Base-by-base conservation (phyloP, 2,113 vertebrate species). In the Muntiacus muntjak region DNA sequence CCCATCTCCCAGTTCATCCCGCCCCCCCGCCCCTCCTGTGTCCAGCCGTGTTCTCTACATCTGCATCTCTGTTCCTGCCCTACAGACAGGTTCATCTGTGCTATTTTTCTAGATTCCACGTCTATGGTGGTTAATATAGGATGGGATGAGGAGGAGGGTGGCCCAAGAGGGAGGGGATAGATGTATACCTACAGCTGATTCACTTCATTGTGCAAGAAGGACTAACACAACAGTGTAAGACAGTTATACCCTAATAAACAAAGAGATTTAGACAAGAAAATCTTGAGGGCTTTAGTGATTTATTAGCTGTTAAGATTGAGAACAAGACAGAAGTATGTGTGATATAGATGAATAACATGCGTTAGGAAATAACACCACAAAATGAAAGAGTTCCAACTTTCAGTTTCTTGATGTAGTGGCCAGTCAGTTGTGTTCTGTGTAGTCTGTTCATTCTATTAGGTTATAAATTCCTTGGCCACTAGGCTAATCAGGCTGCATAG, bases 21-120 rank as follows among this genome's bases (percentile, higher is more conserved):
- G 0, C 71, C 0, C 17, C 17, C 71, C 8, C 6, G 1, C 3
- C 11, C 5, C 36, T 74, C 71, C 36, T 3, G 0, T 25, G 71
- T 74, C 21, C 21, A 43, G 36, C 2, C 0, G 6, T 25, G 21
- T 43, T 74, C n/a, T 74, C 71, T 25, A 43, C 2, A 0, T 43
- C 21, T 25, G 36, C 36, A 25, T 74, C 71, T 43, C 71, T 74
- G 71, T 25, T 25, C 36, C 71, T 74, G 36, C 36, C n/a, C 71
- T 43, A 25, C 71, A 43, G 36, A 74, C 12, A 74, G 71, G 21
- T 25, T 74, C 71, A 25, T 43, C 71, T 74, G 71, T 74, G 13
- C 21, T 5, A 7, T 74, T 43, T 74, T 40, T 74, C 21, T 74
- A 13, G 10, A 43, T 43, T 74, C 71, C 36, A 74, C 11, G 25